phyloP scores from a whole-genome alignment of 2,797 vertebrate species.

The Gila robusta region DNA sequence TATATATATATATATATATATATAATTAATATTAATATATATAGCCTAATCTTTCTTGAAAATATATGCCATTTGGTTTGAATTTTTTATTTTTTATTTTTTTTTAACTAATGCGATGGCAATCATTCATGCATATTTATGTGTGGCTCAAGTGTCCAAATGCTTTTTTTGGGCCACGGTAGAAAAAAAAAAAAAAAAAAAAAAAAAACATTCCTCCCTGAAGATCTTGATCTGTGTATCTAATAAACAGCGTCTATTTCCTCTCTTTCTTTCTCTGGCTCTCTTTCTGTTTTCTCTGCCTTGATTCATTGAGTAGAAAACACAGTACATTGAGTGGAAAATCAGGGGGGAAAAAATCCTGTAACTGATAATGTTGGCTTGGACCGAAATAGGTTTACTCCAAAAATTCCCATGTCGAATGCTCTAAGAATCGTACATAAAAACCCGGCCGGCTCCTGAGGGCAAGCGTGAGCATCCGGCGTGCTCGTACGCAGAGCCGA shows the following conservation, averaged over 20 bases:
- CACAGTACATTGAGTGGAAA: slow-evolving; percentile 69
- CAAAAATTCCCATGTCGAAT: slow-evolving; percentile 69
- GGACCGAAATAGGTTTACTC: slow-evolving; percentile 66
- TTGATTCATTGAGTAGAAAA: slow-evolving; percentile 70
- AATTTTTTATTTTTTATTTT: no score
- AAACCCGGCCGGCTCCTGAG: slow-evolving; percentile 60
- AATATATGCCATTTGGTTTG: neutral
- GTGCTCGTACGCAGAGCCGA: slow-evolving; percentile 46
- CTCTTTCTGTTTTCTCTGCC: slow-evolving; percentile 32
- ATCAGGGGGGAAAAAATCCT: slow-evolving; percentile 61
- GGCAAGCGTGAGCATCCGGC: slow-evolving; percentile 50
- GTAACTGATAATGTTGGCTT: slow-evolving; percentile 66
- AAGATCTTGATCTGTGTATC: slow-evolving; percentile 33
- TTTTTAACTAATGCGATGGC: no score
- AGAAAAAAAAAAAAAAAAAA: neutral
- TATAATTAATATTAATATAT: no score
- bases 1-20: neutral
- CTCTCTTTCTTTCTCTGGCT: slow-evolving; percentile 6
- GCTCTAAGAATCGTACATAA: slow-evolving; percentile 62
- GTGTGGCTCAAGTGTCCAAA: neutral
- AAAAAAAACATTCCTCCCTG: neutral
- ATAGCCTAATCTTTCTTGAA: neutral
- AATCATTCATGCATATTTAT: neutral
- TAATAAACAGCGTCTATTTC: slow-evolving; percentile 45
- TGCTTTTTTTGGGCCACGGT: neutral